These are phyloP conservation scores for Hemibagrus wyckioides DNA, from an alignment of 2,113 vertebrate species.

Conservation along the genomic window DNA sequence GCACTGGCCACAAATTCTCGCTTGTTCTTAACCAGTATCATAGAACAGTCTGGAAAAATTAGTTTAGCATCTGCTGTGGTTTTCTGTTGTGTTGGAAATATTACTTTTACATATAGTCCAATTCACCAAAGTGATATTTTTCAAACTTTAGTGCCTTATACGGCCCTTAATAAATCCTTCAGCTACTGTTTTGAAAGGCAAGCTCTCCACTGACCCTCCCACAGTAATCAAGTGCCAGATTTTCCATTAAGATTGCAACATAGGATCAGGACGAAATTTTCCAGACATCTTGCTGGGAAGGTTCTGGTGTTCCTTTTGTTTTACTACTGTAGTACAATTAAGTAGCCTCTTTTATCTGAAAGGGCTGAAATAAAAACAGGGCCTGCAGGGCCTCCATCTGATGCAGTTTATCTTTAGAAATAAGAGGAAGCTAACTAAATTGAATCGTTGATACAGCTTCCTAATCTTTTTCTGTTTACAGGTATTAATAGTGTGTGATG, in stretches of 20 bases:
- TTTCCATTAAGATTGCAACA: slow-evolving; percentile 13
- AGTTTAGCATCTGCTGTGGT: neutral
- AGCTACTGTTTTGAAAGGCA: slow-evolving; percentile 12
- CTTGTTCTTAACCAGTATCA: neutral
- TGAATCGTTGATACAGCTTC: neutral
- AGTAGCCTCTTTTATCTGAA: neutral
- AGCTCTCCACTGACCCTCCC: neutral
- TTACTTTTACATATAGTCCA: neutral
- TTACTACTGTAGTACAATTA: slow-evolving; percentile 3
- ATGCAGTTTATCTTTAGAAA: neutral
- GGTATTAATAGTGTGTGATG: neutral
- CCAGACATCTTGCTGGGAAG: slow-evolving; percentile 6
- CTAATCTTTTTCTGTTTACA: neutral
- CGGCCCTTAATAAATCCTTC: slow-evolving; percentile 8
- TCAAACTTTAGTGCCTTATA: neutral
- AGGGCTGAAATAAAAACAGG: neutral
- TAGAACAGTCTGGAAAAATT: neutral
- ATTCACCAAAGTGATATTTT: neutral
- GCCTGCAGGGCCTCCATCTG: neutral
- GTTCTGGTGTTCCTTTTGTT: slow-evolving; percentile 14
- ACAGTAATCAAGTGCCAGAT: slow-evolving; percentile 18
- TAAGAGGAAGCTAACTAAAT: neutral
- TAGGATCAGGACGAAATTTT: neutral
- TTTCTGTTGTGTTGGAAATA: neutral
- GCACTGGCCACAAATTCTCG: neutral